A percentile compares a stretch with the other conserved stretches of the same genome.
Evolutionary conservation across 2,113 vertebrate genomes (phyloP).

Genomic region (Hystrix brachyura): DNA sequence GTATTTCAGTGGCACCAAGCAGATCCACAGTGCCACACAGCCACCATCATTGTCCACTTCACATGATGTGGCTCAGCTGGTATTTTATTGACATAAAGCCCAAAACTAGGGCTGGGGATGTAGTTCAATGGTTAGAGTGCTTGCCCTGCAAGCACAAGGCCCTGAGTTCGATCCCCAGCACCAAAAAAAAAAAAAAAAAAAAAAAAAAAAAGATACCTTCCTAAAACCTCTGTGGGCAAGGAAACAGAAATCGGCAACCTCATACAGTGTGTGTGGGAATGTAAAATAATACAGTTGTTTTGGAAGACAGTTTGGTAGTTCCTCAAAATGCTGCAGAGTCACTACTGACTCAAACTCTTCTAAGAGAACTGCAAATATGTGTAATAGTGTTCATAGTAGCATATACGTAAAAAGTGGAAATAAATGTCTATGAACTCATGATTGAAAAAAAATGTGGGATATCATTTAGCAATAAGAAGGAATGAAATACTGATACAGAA

Average conservation of each 20-base stretch:
- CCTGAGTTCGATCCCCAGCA: too few relatives aligned
- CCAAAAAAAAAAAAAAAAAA: background rate
- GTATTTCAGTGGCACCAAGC: background rate
- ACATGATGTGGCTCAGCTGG: background rate
- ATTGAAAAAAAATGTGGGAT: background rate
- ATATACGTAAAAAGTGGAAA: background rate
- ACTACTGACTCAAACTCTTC: background rate
- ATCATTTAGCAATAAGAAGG: conserved; percentile 1
- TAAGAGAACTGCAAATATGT: conserved; percentile 12
- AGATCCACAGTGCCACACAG: background rate
- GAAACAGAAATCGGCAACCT: background rate
- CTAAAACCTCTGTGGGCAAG: background rate
- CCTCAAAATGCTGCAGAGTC: background rate
- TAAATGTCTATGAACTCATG: conserved; percentile 14
- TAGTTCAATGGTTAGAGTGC: background rate
- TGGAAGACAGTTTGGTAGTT: background rate
- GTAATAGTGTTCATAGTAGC: background rate
- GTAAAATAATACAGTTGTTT: background rate
- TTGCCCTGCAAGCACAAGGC: too few relatives aligned
- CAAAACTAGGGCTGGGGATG: conserved; percentile 4
- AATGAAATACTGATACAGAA: background rate
- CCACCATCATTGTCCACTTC: background rate
- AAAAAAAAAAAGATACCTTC: background rate
- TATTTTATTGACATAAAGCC: background rate
- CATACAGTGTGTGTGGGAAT: background rate